phyloP scores from a whole-genome alignment of 2,888 invertebrate species.

The Ormyrus thymus region DNA sequence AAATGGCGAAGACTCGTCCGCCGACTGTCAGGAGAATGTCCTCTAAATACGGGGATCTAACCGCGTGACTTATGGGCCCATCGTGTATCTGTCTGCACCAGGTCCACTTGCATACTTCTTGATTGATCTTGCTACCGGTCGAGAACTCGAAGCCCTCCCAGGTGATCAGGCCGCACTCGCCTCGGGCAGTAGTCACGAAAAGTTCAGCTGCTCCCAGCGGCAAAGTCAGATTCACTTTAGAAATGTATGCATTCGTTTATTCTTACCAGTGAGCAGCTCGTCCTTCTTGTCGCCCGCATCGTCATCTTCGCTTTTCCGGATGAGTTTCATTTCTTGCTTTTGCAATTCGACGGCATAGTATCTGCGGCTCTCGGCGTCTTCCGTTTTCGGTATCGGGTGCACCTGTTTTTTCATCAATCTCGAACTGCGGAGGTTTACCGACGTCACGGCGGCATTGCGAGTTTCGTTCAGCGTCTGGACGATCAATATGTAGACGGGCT shows the following conservation, averaged over 20 bases:
- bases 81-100: conserved; percentile 80
- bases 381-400: conserved; percentile 46
- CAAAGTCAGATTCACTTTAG: too few relatives aligned
- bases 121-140: conserved; percentile 79
- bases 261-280: too few relatives aligned
- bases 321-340: too few relatives aligned
- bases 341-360: too few relatives aligned
- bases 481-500: conserved; percentile 79
- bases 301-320: too few relatives aligned
- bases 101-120: conserved; percentile 76
- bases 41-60: conserved; percentile 80
- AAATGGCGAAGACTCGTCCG: conserved; percentile 84
- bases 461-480: conserved; percentile 75
- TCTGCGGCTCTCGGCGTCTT: conserved; percentile 33
- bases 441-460: conserved; percentile 74
- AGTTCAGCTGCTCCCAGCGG: conserved; percentile 54
- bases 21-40: conserved; percentile 84
- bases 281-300: too few relatives aligned
- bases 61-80: conserved; percentile 80
- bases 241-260: too few relatives aligned
- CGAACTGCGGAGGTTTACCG: conserved; percentile 74
- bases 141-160: conserved; percentile 84
- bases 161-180: conserved; percentile 75
- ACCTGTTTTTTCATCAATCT: conserved; percentile 58
- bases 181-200: conserved; percentile 66